Conservation (phyloP, 2,888 invertebrate genomes). For the Agrilus cyanescens region DNA sequence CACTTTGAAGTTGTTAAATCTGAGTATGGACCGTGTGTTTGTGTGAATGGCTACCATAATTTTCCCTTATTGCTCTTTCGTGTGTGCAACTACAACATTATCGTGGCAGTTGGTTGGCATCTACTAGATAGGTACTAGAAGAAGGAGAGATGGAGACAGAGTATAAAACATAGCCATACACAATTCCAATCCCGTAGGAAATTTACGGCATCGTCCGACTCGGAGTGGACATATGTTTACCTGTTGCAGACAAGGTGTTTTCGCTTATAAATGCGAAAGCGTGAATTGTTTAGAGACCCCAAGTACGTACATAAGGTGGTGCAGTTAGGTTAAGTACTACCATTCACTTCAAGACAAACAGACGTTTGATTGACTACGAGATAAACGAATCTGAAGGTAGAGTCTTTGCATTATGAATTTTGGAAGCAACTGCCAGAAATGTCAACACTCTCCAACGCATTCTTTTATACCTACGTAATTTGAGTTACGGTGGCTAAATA, state of each 20-base stretch:
- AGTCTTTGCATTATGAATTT: no score
- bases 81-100: conserved; percentile 11
- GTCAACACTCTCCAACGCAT: no score
- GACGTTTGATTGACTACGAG: no score
- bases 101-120: conserved; percentile 11
- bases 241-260: conserved; percentile 11
- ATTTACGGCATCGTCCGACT: conserved; percentile 8
- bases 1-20: no score
- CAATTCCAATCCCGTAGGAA: conserved; percentile 4
- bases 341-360: no score
- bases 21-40: no score
- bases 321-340: no score
- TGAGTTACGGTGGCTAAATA: no score
- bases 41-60: conserved; percentile 10
- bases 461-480: no score
- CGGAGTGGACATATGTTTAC: conserved; percentile 10
- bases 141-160: conserved; percentile 4
- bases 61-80: conserved; percentile 12
- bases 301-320: no score
- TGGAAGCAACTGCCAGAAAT: no score
- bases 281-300: conserved; percentile 10
- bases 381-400: no score
- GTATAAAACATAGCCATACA: conserved; percentile 2
- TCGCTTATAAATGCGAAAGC: conserved; percentile 9
- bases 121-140: conserved; percentile 11